Percentiles rank a stretch among this genome's conserved stretches.
Evolutionary conservation across 2,113 vertebrate species (phyloP).

Genomic region (Tinamus guttatus): DNA sequence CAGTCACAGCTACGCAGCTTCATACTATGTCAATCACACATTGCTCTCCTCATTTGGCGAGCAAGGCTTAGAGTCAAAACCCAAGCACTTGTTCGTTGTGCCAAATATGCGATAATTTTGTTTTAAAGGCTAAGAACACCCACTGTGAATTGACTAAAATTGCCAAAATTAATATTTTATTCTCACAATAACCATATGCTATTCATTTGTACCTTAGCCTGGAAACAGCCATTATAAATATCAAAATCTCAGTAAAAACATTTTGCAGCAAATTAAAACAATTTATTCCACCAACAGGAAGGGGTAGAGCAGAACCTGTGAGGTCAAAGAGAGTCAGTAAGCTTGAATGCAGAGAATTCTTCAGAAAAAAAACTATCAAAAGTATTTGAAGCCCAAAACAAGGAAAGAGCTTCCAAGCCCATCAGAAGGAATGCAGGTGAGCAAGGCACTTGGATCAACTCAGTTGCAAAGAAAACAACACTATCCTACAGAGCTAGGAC

Average conservation of each 20-base stretch:
- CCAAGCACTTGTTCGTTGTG: constrained; percentile 39
- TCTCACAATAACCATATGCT: constrained; percentile 69
- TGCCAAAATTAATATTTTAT: constrained; percentile 74
- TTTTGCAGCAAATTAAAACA: constrained; percentile 58
- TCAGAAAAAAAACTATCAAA: not conserved
- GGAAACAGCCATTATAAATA: constrained; percentile 66
- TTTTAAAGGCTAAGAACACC: constrained; percentile 71
- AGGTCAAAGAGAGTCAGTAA: constrained; percentile 34
- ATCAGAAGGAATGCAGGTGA: constrained; percentile 40
- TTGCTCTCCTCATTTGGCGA: constrained; percentile 54
- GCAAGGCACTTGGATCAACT: not conserved
- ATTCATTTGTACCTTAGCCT: constrained; percentile 69
- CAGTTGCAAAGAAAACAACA: constrained; percentile 2
- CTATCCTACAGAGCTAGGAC: not conserved
- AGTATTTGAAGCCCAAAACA: not conserved
- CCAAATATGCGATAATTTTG: constrained; percentile 68
- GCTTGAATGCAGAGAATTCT: not conserved
- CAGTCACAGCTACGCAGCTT: constrained; percentile 23
- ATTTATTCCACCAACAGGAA: constrained; percentile 42
- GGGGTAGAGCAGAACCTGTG: constrained; percentile 21
- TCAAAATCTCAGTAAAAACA: constrained; percentile 54
- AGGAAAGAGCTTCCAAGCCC: constrained; percentile 19
- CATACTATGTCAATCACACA: constrained; percentile 34
- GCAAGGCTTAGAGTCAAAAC: constrained; percentile 48
- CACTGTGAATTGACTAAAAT: constrained; percentile 61